Evolutionary conservation across 2,888 invertebrate genomes (phyloP), one percentile per base, ranked within the genome.

Genomic region (Agapostemon virescens): DNA sequence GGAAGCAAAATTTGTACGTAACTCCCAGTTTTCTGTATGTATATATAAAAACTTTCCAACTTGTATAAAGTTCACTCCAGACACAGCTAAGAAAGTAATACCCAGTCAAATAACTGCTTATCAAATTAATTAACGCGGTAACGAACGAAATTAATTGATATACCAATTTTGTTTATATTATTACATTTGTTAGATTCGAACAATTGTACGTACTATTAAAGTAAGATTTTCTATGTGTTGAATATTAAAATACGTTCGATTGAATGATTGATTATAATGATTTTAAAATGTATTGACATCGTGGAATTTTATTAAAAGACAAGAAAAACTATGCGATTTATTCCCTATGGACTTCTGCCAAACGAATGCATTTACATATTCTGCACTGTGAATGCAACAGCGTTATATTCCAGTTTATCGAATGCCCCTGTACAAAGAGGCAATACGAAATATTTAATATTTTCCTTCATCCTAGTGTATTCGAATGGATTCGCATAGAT

Each of bases 361-460:
- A 81, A 49, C 23, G 36, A 30, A n/a, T 63, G 61, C 33, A 49
- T 40, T 17, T 71, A 63, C 40, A 52, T 74, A 38, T 26, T 38
- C 49, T 33, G 38, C 42, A 52, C 15, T 63, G 55, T 71, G 33
- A 63, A 30, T 68, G n/a, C 40, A 52, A 55, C 17, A 67, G 52
- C 33, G 52, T 73, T 52, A 74, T 80, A 71, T 81, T 71, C 75
- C 38, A 64, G 58, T 74, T 81, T 71, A 69, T 74, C 38, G 33
- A 55, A 81, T 81, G 68, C 74, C 75, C 81, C 74, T 81, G 81
- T 72, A 69, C 36, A 81, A 81, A 74, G 64, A 69, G 33, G 26
- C 64, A 71, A 55, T 30, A 11, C 40, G 26, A 69, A 81, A 69
- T 75, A 74, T 68, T 69, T 52, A 38, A 75, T 81, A 61, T 49